A percentile compares a stretch with the other conserved stretches of the same genome.
Conservation (phyloP, 1,140 invertebrate species). For the Grapholita molesta region DNA sequence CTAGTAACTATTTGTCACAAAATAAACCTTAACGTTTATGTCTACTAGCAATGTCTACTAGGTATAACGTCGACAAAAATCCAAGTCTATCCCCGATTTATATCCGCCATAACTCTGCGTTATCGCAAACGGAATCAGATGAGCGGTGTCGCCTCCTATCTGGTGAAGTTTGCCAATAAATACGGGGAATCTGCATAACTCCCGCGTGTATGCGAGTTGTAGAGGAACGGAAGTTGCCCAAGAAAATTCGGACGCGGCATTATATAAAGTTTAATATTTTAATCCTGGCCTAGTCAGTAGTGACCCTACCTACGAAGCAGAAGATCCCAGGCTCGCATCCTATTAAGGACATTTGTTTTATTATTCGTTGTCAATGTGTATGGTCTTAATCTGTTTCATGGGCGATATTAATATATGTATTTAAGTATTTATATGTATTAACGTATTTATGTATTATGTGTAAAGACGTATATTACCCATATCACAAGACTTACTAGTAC, state of each 20-base stretch:
- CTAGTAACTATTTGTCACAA: background rate
- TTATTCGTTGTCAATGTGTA: too few species aligned
- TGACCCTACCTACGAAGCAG: too few species aligned
- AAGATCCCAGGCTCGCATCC: too few species aligned
- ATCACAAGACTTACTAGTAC: too few species aligned
- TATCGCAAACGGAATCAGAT: conserved; percentile 72
- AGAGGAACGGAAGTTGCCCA: conserved; percentile 35
- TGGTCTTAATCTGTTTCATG: too few species aligned
- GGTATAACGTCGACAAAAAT: background rate
- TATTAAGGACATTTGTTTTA: too few species aligned
- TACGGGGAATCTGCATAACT: conserved; percentile 72
- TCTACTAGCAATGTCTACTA: background rate
- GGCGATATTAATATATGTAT: too few species aligned
- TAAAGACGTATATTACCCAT: too few species aligned
- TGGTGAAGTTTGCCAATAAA: conserved; percentile 72
- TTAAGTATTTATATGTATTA: too few species aligned
- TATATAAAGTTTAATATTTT: too few species aligned
- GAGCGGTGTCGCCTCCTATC: conserved; percentile 68
- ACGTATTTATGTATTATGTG: too few species aligned
- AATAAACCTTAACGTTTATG: background rate
- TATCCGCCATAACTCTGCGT: conserved; percentile 62
- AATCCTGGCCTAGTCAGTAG: too few species aligned
- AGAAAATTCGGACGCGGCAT: conserved; percentile 26
- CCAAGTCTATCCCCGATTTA: conserved; percentile 27
- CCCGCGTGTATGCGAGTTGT: conserved; percentile 51